These are phyloP conservation scores for Fulica atra DNA, from an alignment of 2,113 vertebrate genomes.

Conservation along the genomic window DNA sequence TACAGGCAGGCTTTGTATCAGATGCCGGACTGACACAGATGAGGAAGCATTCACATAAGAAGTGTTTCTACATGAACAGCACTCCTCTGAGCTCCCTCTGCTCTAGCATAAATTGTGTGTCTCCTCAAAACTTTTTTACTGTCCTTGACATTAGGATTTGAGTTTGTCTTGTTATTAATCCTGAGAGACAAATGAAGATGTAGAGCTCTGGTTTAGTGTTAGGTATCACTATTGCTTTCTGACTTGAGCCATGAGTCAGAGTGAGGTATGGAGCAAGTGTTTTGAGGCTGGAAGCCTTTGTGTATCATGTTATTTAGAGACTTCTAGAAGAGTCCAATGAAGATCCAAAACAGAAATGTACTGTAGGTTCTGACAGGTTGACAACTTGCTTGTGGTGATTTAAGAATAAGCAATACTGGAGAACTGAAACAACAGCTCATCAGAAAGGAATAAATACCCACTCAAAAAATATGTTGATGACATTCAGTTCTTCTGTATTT, in stretches of 20 bases:
- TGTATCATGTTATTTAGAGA: neutral
- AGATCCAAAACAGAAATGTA: neutral
- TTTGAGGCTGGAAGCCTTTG: neutral
- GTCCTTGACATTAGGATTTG: neutral
- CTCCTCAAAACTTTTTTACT: neutral
- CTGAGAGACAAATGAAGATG: neutral
- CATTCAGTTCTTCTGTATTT: neutral
- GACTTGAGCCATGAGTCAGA: neutral
- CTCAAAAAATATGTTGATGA: neutral
- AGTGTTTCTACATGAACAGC: neutral
- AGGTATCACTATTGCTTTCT: neutral
- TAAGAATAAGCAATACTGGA: neutral
- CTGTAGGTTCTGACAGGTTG: neutral
- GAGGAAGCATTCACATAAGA: neutral
- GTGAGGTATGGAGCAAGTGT: neutral
- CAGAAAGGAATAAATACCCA: neutral
- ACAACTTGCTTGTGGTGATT: neutral
- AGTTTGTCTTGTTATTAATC: neutral
- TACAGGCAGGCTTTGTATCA: neutral
- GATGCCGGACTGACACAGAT: neutral
- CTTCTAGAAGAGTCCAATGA: neutral
- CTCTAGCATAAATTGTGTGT: neutral
- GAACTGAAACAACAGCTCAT: neutral
- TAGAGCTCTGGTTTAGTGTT: neutral
- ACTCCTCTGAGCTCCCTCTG: neutral